Evolutionary conservation across 2,113 vertebrate species (phyloP), one percentile per base, ranked within the genome.

Genomic region (Cranoglanis bouderius): DNA sequence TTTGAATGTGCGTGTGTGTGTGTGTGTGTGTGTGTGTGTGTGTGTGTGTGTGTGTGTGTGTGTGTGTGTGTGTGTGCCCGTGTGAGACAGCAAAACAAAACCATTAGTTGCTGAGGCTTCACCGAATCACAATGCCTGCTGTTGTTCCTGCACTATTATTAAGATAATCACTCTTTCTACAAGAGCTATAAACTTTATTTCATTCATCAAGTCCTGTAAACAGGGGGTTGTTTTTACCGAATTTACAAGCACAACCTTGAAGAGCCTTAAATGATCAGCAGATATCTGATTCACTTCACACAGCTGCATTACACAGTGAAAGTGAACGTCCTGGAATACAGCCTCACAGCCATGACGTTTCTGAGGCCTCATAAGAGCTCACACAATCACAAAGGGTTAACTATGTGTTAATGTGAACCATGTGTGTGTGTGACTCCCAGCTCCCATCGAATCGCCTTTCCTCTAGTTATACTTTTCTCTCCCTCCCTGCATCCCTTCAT

Each of bases 351-450:
- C 19, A n/a, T n/a, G n/a, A 49, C 61, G n/a, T 8, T 57, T 49
- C 53, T 46, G 3, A 35, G 53, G 3, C 55, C 80, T 74, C 9
- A 61, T n/a, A 40, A 63, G 55, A 59, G 10, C 75, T 16, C 57
- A 26, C 7, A 26, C 53, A 46, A 53, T 84, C 70, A 53, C 32
- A 70, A 65, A 18, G 53, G 21, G 43, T 82, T 63, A 85, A 46
- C 67, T 43, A n/a, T 77, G 53, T 4, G 40, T 75, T 85, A 88
- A 91, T 89, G 43, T 3, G 55, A 89, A 75, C 43, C 90, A 85
- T 82, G 82, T 89, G 90, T 38, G 46, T 49, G 90, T 38, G 29
- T 70, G 85, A 43, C 61, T 55, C 26, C 46, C 57, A 67, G 40
- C 77, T 85, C 49, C 43, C 32, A 77, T 13, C 55, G 51, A 81